Evolutionary conservation across 2,888 invertebrate genomes (phyloP), one percentile per base, ranked within the genome.

Genomic region (Luffia ferchaultella): DNA sequence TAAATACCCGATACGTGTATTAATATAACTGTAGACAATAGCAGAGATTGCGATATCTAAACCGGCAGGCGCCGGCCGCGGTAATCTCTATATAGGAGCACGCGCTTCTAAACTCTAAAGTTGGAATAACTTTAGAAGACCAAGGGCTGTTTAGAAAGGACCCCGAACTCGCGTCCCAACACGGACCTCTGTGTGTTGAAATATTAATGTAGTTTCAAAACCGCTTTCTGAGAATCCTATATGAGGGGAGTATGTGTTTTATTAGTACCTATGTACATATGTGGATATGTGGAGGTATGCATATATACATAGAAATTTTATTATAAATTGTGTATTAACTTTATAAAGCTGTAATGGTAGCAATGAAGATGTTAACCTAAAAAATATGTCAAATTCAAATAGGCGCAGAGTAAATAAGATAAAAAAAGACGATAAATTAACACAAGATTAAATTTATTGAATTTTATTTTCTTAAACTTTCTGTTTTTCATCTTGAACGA

Each of bases 141-240:
- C 82, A 83, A 82, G 74, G 83, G 83, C 82, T 83, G 83, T 83
- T 83, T 83, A 73, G 78, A 80, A 80, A 80, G 82, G 83, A 82
- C 78, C 76, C 73, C 63, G n/a, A 74, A 76, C 65, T 76, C 73
- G 83, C 80, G 78, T 76, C 73, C 63, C 30, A 74, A 76, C 65
- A 76, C 73, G 64, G 61, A 61, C 62, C 67, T 68, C 63, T 61
- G 61, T 65, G 60, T 70, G 48, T 20, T 83, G 78, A 80, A 83
- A 83, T 83, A 83, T 83, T 83, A 82, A 83, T 82, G 78, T 77
- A 80, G 79, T 83, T 82, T 49, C 17, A 43, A 18, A 20, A 42
- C 49, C 43, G 43, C 49, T 49, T 49, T 77, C 76, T 16, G 50
- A 74, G 80, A 79, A 79, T 80, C 71, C 65, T 80, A 75, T 79